phyloP scores from a whole-genome alignment of 2,888 invertebrate species.

The Diogma glabrata region DNA sequence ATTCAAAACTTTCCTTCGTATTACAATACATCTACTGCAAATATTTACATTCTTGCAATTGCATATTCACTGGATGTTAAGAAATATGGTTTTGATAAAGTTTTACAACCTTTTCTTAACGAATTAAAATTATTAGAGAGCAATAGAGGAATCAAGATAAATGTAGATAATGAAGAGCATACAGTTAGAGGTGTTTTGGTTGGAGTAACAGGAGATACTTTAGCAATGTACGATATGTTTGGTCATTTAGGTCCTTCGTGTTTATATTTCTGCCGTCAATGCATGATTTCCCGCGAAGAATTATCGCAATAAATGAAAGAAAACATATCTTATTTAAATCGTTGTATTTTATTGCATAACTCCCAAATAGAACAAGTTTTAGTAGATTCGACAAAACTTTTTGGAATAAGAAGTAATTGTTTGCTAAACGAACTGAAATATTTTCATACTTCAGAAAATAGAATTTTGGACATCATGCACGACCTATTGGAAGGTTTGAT shows the following conservation, averaged over 20 bases:
- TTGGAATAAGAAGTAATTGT: not conserved
- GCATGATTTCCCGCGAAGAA: not conserved
- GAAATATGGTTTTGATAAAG: not conserved
- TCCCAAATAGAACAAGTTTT: not conserved
- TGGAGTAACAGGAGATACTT: not conserved
- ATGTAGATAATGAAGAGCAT: not conserved
- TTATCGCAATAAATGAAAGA: not conserved
- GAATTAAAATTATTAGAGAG: not conserved
- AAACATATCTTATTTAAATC: not conserved
- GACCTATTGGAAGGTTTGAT: not conserved
- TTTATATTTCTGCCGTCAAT: not conserved
- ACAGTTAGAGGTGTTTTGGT: not conserved
- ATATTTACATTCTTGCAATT: not conserved
- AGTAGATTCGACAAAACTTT: not conserved
- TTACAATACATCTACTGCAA: not conserved
- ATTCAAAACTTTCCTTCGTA: not conserved
- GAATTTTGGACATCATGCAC: not conserved
- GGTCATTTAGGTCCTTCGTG: not conserved
- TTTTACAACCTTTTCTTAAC: not conserved
- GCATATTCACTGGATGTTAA: not conserved
- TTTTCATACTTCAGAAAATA: not conserved
- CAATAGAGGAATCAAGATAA: not conserved
- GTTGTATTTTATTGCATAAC: no score
- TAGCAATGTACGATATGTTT: not conserved
- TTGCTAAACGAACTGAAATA: not conserved